Evolutionary conservation across 2,113 vertebrate species (phyloP).

Genomic region (Coreoperca whiteheadi): DNA sequence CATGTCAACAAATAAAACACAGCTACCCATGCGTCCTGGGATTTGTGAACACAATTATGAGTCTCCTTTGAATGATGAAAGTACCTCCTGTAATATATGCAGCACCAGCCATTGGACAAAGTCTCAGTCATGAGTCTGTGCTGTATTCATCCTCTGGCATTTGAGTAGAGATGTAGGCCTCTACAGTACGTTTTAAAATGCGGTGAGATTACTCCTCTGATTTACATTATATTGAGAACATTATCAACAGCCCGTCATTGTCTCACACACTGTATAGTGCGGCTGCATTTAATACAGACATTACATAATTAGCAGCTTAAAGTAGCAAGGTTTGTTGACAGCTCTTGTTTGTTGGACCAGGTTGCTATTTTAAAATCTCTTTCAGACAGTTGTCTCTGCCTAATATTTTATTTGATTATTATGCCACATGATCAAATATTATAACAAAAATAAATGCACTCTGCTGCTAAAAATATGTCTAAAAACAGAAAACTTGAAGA

Average conservation of each 20-base stretch:
- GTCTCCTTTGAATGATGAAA: neutral
- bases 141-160: neutral
- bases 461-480: neutral
- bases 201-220: neutral
- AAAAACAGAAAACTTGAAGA: constrained; percentile 9
- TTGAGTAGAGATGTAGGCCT: neutral
- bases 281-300: too few species aligned
- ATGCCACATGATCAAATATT: constrained; percentile 20
- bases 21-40: neutral
- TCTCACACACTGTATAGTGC: too few species aligned
- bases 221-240: neutral
- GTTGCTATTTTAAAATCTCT: constrained; percentile 23
- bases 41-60: neutral
- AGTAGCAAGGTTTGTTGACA: constrained; percentile 1
- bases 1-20: constrained; percentile 5
- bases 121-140: neutral
- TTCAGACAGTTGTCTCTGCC: neutral
- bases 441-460: constrained; percentile 9
- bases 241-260: neutral
- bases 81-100: neutral
- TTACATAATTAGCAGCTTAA: neutral
- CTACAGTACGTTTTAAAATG: neutral
- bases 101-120: neutral
- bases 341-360: neutral
- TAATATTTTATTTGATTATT: constrained; percentile 7